These are phyloP conservation scores for Catostomus latipinnis DNA, from an alignment of 2,797 vertebrate species.

Conservation along the genomic window DNA sequence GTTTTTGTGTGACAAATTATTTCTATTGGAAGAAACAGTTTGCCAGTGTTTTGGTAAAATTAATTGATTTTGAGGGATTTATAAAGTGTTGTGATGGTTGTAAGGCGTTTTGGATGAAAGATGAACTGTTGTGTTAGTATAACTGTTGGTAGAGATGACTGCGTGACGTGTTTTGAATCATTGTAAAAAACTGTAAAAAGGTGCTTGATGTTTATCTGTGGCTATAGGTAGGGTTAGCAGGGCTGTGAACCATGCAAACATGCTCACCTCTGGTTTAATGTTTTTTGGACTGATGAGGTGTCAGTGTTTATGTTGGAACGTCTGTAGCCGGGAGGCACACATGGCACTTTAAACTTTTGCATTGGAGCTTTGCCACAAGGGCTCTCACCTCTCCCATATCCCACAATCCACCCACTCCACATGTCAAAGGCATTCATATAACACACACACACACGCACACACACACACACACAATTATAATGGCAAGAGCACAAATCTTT, in stretches of 20 bases:
- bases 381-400: slow-evolving; percentile 14
- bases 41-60: too few species aligned
- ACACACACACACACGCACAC: slow-evolving; percentile 19
- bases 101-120: too few species aligned
- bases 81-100: too few species aligned
- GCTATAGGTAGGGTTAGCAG: not conserved
- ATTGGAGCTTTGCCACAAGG: slow-evolving; percentile 40
- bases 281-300: slow-evolving; percentile 51
- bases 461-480: slow-evolving; percentile 29
- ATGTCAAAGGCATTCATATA: slow-evolving; percentile 43
- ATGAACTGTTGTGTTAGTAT: too few species aligned
- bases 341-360: slow-evolving; percentile 34
- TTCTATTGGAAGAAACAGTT: too few species aligned
- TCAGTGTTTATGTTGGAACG: slow-evolving; percentile 47
- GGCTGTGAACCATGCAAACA: slow-evolving; percentile 6
- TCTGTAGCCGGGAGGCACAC: slow-evolving; percentile 31
- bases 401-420: slow-evolving; percentile 33
- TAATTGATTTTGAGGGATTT: too few species aligned
- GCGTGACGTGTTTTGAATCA: too few species aligned
- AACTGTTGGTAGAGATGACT: too few species aligned
- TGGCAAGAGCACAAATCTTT: not conserved
- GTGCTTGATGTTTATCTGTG: slow-evolving; percentile 9
- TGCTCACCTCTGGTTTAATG: slow-evolving; percentile 28
- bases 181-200: not conserved
- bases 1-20: too few species aligned